These are phyloP conservation scores for Hylomyscus alleni DNA, from an alignment of 2,797 vertebrate genomes.

Conservation along the genomic window DNA sequence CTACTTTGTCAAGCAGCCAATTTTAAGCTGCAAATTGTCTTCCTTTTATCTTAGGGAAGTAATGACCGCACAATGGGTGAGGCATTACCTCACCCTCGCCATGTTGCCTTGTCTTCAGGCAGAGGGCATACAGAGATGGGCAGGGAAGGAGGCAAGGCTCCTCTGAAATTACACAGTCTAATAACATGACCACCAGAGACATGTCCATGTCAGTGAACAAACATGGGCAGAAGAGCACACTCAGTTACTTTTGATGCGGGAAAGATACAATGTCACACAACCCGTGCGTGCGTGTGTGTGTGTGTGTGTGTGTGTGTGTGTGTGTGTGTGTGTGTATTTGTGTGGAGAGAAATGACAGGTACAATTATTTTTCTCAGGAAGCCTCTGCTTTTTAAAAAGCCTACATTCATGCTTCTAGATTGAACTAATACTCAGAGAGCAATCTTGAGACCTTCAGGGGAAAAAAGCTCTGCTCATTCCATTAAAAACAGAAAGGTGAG, in stretches of 20 bases:
- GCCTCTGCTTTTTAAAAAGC: constrained; percentile 40
- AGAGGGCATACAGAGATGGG: background rate
- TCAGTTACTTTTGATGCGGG: constrained; percentile 41
- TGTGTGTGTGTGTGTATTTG: background rate
- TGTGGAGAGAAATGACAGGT: background rate
- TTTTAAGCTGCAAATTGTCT: constrained; percentile 81
- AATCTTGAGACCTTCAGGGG: constrained; percentile 4
- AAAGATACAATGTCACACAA: constrained; percentile 18
- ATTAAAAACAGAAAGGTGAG: constrained; percentile 33
- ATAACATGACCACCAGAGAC: constrained; percentile 57
- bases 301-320: background rate
- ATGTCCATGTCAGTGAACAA: background rate
- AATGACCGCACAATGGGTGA: constrained; percentile 65
- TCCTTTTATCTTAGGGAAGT: constrained; percentile 75
- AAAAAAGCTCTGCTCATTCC: constrained; percentile 31
- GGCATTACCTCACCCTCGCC: constrained; percentile 59
- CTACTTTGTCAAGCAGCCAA: constrained; percentile 72
- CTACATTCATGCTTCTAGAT: constrained; percentile 48
- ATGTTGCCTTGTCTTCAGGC: constrained; percentile 62
- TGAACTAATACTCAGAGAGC: constrained; percentile 51
- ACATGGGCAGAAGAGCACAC: background rate
- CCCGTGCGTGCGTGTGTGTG: too few species aligned
- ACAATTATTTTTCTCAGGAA: constrained; percentile 60
- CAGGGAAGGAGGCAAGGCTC: background rate
- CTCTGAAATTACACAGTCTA: constrained; percentile 27